Percentiles rank a stretch among this genome's conserved stretches.
Evolutionary conservation across 2,113 vertebrate species (phyloP).

Genomic region (Nanorana parkeri): DNA sequence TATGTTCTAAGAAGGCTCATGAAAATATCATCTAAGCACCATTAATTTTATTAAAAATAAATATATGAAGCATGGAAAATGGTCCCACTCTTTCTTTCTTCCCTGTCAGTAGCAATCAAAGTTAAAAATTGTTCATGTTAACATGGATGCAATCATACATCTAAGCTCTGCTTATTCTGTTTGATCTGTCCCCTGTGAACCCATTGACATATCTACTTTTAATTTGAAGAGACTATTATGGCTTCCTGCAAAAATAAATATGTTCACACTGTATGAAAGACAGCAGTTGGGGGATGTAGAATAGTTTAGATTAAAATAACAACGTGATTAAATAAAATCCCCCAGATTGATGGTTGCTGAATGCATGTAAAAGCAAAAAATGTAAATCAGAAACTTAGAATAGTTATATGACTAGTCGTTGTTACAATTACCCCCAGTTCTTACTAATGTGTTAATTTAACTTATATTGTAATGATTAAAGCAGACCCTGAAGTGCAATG

Average conservation of each 20-base stretch:
- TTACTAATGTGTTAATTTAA: too few species aligned
- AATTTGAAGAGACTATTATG: slow-evolving; percentile 30
- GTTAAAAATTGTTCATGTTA: not conserved
- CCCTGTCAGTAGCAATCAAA: too few species aligned
- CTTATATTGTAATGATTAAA: too few species aligned
- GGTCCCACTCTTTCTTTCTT: too few species aligned
- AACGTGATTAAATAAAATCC: slow-evolving; percentile 6
- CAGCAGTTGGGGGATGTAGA: slow-evolving; percentile 5
- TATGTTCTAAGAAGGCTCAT: too few species aligned
- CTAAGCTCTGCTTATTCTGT: slow-evolving; percentile 11
- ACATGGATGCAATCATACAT: not conserved
- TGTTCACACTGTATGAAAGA: slow-evolving; percentile 20
- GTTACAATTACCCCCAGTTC: too few species aligned
- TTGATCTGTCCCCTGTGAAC: slow-evolving; percentile 21
- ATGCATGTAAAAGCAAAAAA: not conserved
- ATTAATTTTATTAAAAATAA: too few species aligned
- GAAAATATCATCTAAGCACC: too few species aligned
- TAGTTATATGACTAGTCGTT: too few species aligned
- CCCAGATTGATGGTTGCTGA: slow-evolving; percentile 1
- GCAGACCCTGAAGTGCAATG: too few species aligned
- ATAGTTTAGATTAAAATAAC: slow-evolving; percentile 3
- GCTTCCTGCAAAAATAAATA: slow-evolving; percentile 18
- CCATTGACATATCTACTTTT: slow-evolving; percentile 20
- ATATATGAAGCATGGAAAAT: too few species aligned
- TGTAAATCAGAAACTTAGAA: not conserved